A percentile compares a stretch with the other conserved stretches of the same genome.
phyloP scores from a whole-genome alignment of 2,888 invertebrate genomes.

The Octonoba sinensis region DNA sequence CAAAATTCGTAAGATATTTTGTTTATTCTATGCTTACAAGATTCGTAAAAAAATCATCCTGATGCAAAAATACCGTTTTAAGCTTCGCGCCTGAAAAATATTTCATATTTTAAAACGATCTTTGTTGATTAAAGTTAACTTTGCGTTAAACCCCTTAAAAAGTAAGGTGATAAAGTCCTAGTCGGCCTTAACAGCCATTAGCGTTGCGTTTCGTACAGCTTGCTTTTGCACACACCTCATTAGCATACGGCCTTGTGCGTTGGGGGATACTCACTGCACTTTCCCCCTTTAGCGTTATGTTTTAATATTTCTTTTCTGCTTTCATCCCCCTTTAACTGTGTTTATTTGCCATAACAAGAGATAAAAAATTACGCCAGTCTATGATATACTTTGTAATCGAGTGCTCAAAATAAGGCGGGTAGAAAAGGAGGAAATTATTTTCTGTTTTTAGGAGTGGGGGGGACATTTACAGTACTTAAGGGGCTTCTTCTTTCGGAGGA shows the following conservation, averaged over 20 bases:
- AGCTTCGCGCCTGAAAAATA: too few relatives aligned
- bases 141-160: conserved; percentile 19
- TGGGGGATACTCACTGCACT: conserved; percentile 7
- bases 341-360: conserved; percentile 13
- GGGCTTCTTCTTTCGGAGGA: too few relatives aligned
- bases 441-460: background rate
- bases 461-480: background rate
- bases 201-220: conserved; percentile 38
- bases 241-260: conserved; percentile 59
- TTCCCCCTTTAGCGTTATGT: conserved; percentile 30
- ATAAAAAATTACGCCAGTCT: background rate
- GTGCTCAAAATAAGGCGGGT: background rate
- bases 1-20: too few relatives aligned
- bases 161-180: conserved; percentile 54
- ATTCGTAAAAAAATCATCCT: too few relatives aligned
- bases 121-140: conserved; percentile 3
- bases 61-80: too few relatives aligned
- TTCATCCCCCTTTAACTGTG: conserved; percentile 10
- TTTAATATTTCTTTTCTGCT: conserved; percentile 19
- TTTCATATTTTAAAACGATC: background rate
- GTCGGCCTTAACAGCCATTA: conserved; percentile 55
- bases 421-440: conserved; percentile 7
- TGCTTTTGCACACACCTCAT: conserved; percentile 54
- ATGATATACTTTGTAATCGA: conserved; percentile 11
- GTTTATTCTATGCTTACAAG: too few relatives aligned